phyloP scores from a whole-genome alignment of 2,113 vertebrate species.

The Indri indri region DNA sequence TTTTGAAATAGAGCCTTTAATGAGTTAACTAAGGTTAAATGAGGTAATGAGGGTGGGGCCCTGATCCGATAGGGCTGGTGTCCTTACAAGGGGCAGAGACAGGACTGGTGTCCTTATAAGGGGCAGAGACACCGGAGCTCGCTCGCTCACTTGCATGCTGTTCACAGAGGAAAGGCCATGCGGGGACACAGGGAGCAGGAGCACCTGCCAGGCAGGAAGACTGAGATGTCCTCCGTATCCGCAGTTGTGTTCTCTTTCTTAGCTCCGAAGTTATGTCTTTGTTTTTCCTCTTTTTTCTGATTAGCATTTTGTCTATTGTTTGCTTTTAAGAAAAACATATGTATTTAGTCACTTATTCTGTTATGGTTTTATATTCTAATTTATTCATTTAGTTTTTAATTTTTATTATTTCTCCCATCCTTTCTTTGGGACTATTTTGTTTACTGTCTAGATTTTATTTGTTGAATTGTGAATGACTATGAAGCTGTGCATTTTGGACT shows the following conservation, averaged over 20 bases:
- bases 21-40: background rate
- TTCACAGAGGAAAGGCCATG: background rate
- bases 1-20: background rate
- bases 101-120: background rate
- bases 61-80: background rate
- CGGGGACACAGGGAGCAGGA: background rate
- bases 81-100: background rate
- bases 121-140: background rate
- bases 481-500: background rate
- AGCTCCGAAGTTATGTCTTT: background rate
- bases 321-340: background rate
- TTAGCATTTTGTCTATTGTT: background rate
- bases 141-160: background rate
- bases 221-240: background rate
- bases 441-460: background rate
- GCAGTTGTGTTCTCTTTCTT: background rate
- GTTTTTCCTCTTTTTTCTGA: background rate
- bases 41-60: background rate
- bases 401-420: background rate
- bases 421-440: background rate
- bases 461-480: background rate
- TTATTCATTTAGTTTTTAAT: background rate
- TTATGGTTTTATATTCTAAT: background rate
- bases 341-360: background rate
- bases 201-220: background rate